Conservation (phyloP, 2,113 vertebrate genomes). For the Toxostoma redivivum region DNA sequence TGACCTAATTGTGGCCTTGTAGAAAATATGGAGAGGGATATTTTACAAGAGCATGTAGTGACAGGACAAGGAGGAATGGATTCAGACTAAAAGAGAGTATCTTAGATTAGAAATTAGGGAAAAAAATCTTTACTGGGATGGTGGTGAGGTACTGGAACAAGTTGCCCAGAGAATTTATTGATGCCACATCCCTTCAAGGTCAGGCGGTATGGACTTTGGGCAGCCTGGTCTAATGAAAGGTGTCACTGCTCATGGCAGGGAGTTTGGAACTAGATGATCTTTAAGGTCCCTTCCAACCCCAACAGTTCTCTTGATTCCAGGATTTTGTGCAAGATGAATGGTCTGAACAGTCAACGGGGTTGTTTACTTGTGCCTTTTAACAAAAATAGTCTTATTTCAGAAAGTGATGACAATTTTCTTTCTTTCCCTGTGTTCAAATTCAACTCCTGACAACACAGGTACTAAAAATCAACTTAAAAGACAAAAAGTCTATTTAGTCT, state of each 20-base stretch:
- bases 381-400: background rate
- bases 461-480: background rate
- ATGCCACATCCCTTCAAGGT: background rate
- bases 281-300: background rate
- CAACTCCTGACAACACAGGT: background rate
- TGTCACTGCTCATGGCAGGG: background rate
- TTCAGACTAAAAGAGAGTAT: background rate
- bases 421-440: background rate
- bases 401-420: background rate
- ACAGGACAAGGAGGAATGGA: background rate
- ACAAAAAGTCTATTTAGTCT: background rate
- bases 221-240: background rate
- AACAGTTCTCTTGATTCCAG: background rate
- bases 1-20: background rate
- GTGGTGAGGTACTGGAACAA: background rate
- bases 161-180: background rate
- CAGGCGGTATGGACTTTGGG: rapidly evolving
- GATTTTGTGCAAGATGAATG: background rate
- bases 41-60: background rate
- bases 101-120: background rate
- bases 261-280: background rate
- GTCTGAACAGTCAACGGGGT: background rate
- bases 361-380: background rate
- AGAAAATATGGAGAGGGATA: background rate
- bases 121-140: background rate